Base-by-base conservation (phyloP, 2,888 invertebrate genomes). In the Cistogaster globosa region DNA sequence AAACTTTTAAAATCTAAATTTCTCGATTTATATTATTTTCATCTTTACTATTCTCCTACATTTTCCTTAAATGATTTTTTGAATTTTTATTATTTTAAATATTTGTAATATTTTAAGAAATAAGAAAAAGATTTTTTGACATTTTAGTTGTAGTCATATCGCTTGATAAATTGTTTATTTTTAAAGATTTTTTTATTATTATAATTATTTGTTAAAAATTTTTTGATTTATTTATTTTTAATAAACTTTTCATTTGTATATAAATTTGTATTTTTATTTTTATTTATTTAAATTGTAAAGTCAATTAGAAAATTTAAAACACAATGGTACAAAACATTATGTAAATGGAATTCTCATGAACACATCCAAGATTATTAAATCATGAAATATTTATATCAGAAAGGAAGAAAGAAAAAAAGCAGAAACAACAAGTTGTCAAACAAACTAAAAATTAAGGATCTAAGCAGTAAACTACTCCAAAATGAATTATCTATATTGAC, bases 161-260 rank as follows among this genome's bases (percentile, higher is more conserved):
- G 22, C 38, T 58, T 32, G 38, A 72, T 53, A 16, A 26, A 12
- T 42, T 67, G 7, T 58, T 58, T 60, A 69, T 69, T 79, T 71
- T 32, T 32, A 5, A 32, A 18, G 9, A n/a, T 22, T 22, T 63
- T 55, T 32, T 51, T 48, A 14, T 72, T 51, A 57, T 9, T 26
- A 7, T 32, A 32, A 7, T 32, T 32, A 32, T 32, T 65, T n/a
- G 53, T 74, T 42, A 42, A 12, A 32, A 32, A 5, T n/a, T 63
- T 63, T 71, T 76, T 42, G 4, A 57, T n/a, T 16, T 78, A 22
- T 53, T 78, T 58, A 45, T 38, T 51, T 58, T 55, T 18, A 71
- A 78, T 78, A 78, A 69, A 78, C 12, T 63, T 79, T 79, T 79
- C 36, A 22, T 79, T 79, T 69, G 8, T 45, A 11, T 45, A 63